Evolutionary conservation across 2,888 invertebrate genomes (phyloP).

Genomic region (Caenorhabditis sp.): DNA sequence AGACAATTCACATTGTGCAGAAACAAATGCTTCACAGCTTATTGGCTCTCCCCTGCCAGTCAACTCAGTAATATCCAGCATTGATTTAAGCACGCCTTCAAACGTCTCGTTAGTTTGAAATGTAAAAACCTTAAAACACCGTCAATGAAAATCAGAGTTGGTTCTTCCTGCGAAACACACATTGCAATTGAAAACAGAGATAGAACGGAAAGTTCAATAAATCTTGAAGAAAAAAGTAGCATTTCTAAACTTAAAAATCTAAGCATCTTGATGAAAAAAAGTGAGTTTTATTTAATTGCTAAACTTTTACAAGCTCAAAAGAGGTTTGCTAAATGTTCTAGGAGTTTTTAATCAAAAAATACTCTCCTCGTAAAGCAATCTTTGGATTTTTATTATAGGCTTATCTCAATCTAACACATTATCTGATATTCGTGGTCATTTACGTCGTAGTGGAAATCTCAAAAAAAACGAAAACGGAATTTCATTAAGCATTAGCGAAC

Average conservation of each 20-base stretch:
- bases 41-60: too few relatives aligned
- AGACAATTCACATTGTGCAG: too few relatives aligned
- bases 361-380: too few relatives aligned
- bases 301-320: too few relatives aligned
- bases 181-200: background rate
- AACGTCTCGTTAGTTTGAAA: too few relatives aligned
- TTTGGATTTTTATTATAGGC: conserved; percentile 20
- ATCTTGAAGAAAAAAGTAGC: conserved; percentile 6
- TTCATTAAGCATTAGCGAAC: conserved; percentile 31
- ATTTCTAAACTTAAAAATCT: conserved; percentile 49
- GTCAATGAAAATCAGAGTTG: too few relatives aligned
- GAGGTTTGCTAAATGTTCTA: too few relatives aligned
- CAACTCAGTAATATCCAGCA: too few relatives aligned
- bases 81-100: too few relatives aligned
- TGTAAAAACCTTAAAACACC: too few relatives aligned
- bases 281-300: conserved; percentile 7
- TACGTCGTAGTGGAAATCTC: conserved; percentile 31
- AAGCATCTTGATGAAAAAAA: conserved; percentile 49
- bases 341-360: too few relatives aligned
- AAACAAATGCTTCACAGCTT: too few relatives aligned
- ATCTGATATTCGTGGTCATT: conserved; percentile 52
- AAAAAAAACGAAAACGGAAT: background rate
- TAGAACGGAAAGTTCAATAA: background rate
- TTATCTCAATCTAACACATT: conserved; percentile 57
- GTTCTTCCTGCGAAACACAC: background rate